Evolutionary conservation across 2,888 invertebrate species (phyloP).

Genomic region (Dasypolia templi): DNA sequence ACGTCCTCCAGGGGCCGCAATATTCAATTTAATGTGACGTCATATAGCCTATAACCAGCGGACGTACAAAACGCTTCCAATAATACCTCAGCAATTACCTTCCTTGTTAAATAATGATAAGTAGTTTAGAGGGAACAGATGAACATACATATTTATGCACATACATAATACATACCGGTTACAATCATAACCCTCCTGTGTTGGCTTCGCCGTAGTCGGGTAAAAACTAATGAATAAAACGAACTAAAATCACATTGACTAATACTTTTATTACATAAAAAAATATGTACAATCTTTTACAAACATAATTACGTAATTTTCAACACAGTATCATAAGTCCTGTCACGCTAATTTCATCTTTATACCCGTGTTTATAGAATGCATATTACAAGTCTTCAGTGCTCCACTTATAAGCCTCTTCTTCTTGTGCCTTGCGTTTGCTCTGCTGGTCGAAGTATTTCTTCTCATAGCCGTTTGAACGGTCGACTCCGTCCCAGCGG

Average conservation of each 20-base stretch:
- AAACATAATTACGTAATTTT: slow-evolving; percentile 39
- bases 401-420: slow-evolving; percentile 98
- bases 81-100: too few species aligned
- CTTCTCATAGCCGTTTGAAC: slow-evolving; percentile 98
- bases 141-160: too few species aligned
- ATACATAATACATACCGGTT: too few species aligned
- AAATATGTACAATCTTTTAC: slow-evolving; percentile 61
- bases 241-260: slow-evolving; percentile 15
- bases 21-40: too few species aligned
- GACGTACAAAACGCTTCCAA: too few species aligned
- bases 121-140: too few species aligned
- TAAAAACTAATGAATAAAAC: neutral
- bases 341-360: slow-evolving; percentile 29
- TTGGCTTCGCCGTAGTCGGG: too few species aligned
- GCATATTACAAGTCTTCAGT: slow-evolving; percentile 96
- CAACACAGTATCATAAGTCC: slow-evolving; percentile 19
- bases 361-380: slow-evolving; percentile 7
- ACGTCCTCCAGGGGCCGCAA: too few species aligned
- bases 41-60: too few species aligned
- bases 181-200: too few species aligned
- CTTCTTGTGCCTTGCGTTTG: slow-evolving; percentile 93
- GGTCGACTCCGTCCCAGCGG: slow-evolving; percentile 99
- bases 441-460: slow-evolving; percentile 95
- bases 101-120: too few species aligned
- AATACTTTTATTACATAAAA: slow-evolving; percentile 54